These are phyloP conservation scores for Stictocephala bisonia DNA, from an alignment of 2,888 invertebrate species.

Conservation along the genomic window DNA sequence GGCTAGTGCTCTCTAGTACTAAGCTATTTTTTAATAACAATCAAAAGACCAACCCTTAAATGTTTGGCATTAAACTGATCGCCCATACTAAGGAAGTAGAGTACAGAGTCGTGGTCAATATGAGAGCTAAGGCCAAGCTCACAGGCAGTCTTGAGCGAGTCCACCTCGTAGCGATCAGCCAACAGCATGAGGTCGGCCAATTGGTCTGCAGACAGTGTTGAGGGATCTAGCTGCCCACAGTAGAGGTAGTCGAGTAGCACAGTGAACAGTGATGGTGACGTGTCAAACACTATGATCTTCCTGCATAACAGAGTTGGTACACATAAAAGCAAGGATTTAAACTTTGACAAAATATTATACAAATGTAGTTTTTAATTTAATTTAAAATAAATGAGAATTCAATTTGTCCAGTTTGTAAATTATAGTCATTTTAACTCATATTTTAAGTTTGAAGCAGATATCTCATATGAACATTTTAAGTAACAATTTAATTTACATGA, in stretches of 20 bases:
- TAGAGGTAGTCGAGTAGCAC: conserved; percentile 74
- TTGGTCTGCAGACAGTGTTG: conserved; percentile 66
- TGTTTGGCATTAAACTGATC: conserved; percentile 73
- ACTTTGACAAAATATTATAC: too few species aligned
- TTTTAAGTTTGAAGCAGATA: too few species aligned
- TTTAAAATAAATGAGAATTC: too few species aligned
- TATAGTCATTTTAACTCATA: too few species aligned
- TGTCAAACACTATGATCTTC: conserved; percentile 75
- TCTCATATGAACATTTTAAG: too few species aligned
- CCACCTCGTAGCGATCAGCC: conserved; percentile 72
- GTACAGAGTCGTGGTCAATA: conserved; percentile 73
- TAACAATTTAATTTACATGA: too few species aligned
- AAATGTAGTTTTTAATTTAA: too few species aligned
- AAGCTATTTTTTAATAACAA: too few species aligned
- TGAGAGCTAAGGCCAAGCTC: conserved; percentile 71
- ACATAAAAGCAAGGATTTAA: too few species aligned
- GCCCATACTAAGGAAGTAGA: conserved; percentile 74
- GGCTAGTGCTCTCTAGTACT: too few species aligned
- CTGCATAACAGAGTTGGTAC: too few species aligned
- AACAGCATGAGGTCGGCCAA: conserved; percentile 73
- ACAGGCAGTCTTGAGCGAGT: conserved; percentile 72
- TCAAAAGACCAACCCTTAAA: conserved; percentile 66
- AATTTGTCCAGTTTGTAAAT: too few species aligned
- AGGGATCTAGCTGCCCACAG: conserved; percentile 70
- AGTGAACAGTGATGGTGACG: conserved; percentile 71